Base-by-base conservation (phyloP, 1,140 invertebrate genomes). In the Bombus turneri region DNA sequence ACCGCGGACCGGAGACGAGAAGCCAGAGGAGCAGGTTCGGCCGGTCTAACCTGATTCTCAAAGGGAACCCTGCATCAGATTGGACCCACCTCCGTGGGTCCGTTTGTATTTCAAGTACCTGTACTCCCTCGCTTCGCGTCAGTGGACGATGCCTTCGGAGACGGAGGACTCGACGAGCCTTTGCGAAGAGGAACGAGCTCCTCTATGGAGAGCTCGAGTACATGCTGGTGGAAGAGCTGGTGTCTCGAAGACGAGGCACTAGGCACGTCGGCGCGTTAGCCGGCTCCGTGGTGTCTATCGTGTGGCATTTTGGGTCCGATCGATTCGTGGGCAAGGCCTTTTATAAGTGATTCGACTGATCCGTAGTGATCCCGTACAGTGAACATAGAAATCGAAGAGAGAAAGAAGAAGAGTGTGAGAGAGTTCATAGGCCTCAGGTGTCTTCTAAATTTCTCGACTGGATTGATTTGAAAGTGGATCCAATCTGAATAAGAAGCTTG, bases 31-130 rank as follows among this genome's bases (percentile, higher is more conserved):
- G 94, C 95, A 95, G 94, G 95, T 95, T 95, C 94, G 93, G 95
- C 95, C 95, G 95, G 95, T 95, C 94, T 95, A 95, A 95, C 95
- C 95, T 95, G 95, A 95, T 95, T 95, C 94, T 93, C 90, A 93
- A 94, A 94, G 93, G 92, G 92, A 94, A 94, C 93, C 92, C 93
- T 87, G 87, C 90, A 93, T 94, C 93, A 93, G 92, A 94, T 94
- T 93, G 93, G 94, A 94, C 94, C 93, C 94, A 94, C 93, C 93
- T 89, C 91, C 88, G 91, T 91, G 86, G 91, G 91, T 94, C 92
- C 93, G 93, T 94, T 94, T 95, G 94, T 94, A 94, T 95, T 94
- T 94, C 94, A 95, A 94, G 94, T 94, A 94, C 93, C 92, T 92
- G 92, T 88, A 93, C 93, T 92, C 92, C 92, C 94, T 94, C 93